Conservation (phyloP, 2,888 invertebrate genomes). For the Lottia scabra region DNA sequence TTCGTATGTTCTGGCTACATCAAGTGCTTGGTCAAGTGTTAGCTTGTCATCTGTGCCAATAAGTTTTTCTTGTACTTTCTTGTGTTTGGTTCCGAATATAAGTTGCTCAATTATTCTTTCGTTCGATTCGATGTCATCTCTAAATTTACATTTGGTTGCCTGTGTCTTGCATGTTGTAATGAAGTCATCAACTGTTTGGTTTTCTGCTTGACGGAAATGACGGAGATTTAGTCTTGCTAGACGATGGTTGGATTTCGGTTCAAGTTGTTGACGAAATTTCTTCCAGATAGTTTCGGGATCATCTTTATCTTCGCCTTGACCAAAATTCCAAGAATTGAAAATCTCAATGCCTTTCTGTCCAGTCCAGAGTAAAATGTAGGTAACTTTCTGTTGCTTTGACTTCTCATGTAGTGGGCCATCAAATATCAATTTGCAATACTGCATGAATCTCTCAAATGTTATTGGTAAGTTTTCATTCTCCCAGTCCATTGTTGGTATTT, state of each 20-base stretch:
- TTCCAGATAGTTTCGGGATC: not conserved
- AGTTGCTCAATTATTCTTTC: not conserved
- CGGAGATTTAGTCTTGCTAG: too few species aligned
- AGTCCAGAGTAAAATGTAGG: not conserved
- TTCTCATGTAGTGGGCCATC: not conserved
- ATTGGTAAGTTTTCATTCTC: not conserved
- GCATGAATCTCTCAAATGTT: not conserved
- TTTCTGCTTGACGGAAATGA: too few species aligned
- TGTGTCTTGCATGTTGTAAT: not conserved
- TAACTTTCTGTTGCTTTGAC: not conserved
- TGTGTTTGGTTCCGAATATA: not conserved
- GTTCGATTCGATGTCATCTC: not conserved
- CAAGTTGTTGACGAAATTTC: too few species aligned
- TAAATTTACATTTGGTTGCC: not conserved
- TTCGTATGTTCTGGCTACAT: not conserved
- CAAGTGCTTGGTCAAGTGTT: not conserved
- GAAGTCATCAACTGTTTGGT: not conserved
- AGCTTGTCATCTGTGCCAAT: not conserved
- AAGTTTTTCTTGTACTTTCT: not conserved
- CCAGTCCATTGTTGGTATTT: not conserved
- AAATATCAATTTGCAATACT: not conserved
- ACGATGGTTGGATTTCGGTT: too few species aligned
- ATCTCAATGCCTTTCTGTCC: not conserved
- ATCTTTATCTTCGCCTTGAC: not conserved
- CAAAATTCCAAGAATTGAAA: not conserved